Evolutionary conservation across 2,888 invertebrate species (phyloP).

Genomic region (Folsomia manolachei): DNA sequence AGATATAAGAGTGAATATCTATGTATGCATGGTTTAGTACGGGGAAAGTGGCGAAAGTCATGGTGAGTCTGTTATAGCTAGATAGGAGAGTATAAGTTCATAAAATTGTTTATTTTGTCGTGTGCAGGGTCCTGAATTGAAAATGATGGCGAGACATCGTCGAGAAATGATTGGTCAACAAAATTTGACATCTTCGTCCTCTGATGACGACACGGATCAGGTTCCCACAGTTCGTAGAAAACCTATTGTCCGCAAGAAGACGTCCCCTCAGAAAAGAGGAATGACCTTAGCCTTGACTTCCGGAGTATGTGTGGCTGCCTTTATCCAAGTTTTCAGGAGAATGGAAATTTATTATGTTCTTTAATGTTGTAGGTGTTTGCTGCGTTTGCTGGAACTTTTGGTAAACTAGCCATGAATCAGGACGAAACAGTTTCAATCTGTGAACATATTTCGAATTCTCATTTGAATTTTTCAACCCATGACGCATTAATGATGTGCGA

Average conservation of each 20-base stretch:
- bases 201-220: neutral
- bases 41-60: too few species aligned
- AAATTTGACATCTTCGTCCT: neutral
- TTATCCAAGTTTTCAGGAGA: too few species aligned
- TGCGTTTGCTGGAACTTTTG: constrained; percentile 54
- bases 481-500: constrained; percentile 40
- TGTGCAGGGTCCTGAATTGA: neutral
- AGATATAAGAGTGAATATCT: too few species aligned
- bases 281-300: constrained; percentile 53
- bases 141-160: constrained; percentile 5
- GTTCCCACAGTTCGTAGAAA: neutral
- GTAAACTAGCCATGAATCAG: constrained; percentile 55
- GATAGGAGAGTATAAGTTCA: neutral
- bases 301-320: too few species aligned
- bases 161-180: neutral
- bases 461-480: constrained; percentile 32
- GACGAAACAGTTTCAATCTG: constrained; percentile 52
- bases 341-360: too few species aligned
- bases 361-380: too few species aligned
- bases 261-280: constrained; percentile 45
- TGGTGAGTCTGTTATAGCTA: too few species aligned
- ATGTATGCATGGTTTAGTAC: too few species aligned
- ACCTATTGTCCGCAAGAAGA: neutral
- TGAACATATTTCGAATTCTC: constrained; percentile 41
- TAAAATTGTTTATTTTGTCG: too few species aligned